Evolutionary conservation across 2,888 invertebrate species (phyloP).

Genomic region (Griposia aprilina): DNA sequence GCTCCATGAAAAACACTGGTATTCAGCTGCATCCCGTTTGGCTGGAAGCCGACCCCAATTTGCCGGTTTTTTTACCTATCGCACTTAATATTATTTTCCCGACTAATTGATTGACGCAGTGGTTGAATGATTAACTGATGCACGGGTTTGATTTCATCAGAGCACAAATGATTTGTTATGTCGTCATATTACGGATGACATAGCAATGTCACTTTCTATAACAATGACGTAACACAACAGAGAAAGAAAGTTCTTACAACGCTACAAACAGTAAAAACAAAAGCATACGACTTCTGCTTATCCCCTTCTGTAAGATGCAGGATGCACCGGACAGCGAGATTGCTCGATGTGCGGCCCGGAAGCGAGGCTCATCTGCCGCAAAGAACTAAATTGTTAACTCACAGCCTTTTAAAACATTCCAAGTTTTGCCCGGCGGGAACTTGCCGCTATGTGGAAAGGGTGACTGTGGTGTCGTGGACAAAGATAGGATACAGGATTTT

Average conservation of each 20-base stretch:
- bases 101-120: neutral
- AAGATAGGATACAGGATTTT: neutral
- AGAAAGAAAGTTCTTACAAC: slow-evolving; percentile 1
- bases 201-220: neutral
- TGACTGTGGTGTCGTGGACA: neutral
- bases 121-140: neutral
- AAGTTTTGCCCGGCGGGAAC: slow-evolving; percentile 58
- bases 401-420: slow-evolving; percentile 71
- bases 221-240: too few relatives aligned
- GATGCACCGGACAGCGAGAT: slow-evolving; percentile 15
- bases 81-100: neutral
- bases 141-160: neutral
- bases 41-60: too few relatives aligned
- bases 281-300: slow-evolving; percentile 3
- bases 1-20: too few relatives aligned
- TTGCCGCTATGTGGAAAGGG: slow-evolving; percentile 28
- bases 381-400: slow-evolving; percentile 74
- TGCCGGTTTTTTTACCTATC: too few relatives aligned
- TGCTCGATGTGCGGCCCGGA: slow-evolving; percentile 14
- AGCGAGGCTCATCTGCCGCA: slow-evolving; percentile 68
- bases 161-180: neutral
- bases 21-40: too few relatives aligned
- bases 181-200: neutral
- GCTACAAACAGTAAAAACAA: slow-evolving; percentile 11
- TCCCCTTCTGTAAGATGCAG: slow-evolving; percentile 2